phyloP scores from a whole-genome alignment of 2,113 vertebrate genomes.

The Podiceps cristatus region DNA sequence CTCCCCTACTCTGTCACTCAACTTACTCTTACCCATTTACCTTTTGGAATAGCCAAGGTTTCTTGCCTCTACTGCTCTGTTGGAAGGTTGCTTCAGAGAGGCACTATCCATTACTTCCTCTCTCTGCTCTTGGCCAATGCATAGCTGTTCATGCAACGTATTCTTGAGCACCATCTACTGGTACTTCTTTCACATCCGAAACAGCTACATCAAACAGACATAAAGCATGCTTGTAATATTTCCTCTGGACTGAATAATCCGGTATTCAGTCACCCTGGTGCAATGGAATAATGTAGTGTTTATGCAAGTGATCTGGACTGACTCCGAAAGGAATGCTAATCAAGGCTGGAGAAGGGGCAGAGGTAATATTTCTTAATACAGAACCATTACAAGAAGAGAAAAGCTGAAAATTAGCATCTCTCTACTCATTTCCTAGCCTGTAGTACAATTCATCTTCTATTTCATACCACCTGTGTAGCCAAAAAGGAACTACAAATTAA shows the following conservation, averaged over 20 bases:
- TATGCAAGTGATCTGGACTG: not conserved
- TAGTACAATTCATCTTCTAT: not conserved
- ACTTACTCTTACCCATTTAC: not conserved
- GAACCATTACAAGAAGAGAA: not conserved
- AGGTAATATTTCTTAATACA: not conserved
- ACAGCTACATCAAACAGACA: not conserved
- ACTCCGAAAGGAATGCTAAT: not conserved
- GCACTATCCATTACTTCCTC: not conserved
- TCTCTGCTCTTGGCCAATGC: not conserved
- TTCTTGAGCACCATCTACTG: slow-evolving; percentile 70
- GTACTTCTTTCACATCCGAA: not conserved
- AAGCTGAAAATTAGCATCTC: not conserved
- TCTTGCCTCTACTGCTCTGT: not conserved
- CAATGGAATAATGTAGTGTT: not conserved
- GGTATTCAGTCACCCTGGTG: not conserved
- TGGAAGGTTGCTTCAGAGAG: not conserved
- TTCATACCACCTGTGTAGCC: not conserved
- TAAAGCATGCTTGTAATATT: not conserved
- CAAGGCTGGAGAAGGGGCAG: not conserved
- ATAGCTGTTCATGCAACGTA: not conserved
- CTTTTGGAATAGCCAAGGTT: not conserved
- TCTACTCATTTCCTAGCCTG: not conserved
- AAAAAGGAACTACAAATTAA: not conserved
- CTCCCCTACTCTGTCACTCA: not conserved
- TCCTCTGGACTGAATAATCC: not conserved